These are phyloP conservation scores for Nasua narica DNA, from an alignment of 2,797 vertebrate genomes.

Conservation along the genomic window DNA sequence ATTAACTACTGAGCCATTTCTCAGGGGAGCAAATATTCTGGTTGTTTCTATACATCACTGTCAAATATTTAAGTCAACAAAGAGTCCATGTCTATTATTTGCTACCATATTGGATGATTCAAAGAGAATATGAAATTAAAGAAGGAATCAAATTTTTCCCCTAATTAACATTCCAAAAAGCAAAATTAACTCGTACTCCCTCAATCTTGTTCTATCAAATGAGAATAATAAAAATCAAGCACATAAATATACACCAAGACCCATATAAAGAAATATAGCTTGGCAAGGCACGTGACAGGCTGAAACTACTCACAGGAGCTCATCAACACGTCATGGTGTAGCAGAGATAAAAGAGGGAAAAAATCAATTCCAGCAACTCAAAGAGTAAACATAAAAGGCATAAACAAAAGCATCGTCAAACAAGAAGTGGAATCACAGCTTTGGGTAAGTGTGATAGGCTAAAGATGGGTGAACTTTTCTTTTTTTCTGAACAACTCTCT, in stretches of 20 bases:
- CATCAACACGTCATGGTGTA: neutral
- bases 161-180: constrained; percentile 59
- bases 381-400: neutral
- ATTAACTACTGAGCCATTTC: constrained; percentile 47
- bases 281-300: neutral
- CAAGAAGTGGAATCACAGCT: neutral
- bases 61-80: neutral
- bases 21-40: constrained; percentile 28
- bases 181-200: neutral
- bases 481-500: neutral
- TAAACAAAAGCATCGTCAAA: neutral
- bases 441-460: neutral
- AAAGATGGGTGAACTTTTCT: neutral
- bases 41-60: neutral
- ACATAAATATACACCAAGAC: neutral
- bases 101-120: neutral
- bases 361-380: neutral
- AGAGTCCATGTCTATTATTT: neutral
- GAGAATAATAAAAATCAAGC: neutral
- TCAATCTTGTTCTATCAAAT: neutral
- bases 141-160: neutral
- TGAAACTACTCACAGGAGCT: neutral
- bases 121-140: constrained; percentile 45
- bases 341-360: neutral
- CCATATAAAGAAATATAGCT: neutral